A percentile compares a stretch with the other conserved stretches of the same genome.
These are phyloP conservation scores for Trichonephila inaurata DNA, from an alignment of 1,140 invertebrate species.

Conservation along the genomic window DNA sequence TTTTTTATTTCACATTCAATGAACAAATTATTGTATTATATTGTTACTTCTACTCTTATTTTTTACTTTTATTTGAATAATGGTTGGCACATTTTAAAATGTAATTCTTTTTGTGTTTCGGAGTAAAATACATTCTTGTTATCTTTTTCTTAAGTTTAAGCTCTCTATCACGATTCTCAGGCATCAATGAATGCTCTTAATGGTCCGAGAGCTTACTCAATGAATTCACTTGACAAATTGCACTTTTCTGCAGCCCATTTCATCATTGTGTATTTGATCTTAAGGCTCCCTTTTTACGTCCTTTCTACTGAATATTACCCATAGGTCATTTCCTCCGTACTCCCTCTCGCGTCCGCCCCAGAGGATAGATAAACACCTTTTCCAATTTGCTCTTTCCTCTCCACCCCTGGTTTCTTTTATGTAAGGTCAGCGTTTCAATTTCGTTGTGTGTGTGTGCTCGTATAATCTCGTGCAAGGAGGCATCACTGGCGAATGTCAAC, in stretches of 20 bases:
- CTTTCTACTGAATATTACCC: not conserved
- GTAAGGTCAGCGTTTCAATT: not conserved
- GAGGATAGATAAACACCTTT: not conserved
- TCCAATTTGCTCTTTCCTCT: slow-evolving; percentile 11
- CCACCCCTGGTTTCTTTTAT: not conserved
- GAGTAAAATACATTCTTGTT: too few species aligned
- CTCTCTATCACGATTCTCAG: too few species aligned
- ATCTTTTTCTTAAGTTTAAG: too few species aligned
- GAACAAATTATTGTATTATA: too few species aligned
- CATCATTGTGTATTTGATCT: not conserved
- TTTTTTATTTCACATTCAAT: too few species aligned
- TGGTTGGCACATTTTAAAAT: too few species aligned
- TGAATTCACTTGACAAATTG: too few species aligned
- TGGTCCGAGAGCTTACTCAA: too few species aligned
- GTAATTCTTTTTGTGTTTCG: too few species aligned
- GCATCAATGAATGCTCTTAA: too few species aligned
- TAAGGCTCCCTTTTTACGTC: not conserved
- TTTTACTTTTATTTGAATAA: too few species aligned
- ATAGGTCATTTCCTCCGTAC: not conserved
- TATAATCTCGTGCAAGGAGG: slow-evolving; percentile 28
- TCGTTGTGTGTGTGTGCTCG: not conserved
- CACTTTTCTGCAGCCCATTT: slow-evolving; percentile 69
- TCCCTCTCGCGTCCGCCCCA: not conserved
- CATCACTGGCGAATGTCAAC: slow-evolving; percentile 40
- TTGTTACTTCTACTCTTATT: too few species aligned